Conservation (phyloP, 2,888 invertebrate genomes). For the Machimus atricapillus region DNA sequence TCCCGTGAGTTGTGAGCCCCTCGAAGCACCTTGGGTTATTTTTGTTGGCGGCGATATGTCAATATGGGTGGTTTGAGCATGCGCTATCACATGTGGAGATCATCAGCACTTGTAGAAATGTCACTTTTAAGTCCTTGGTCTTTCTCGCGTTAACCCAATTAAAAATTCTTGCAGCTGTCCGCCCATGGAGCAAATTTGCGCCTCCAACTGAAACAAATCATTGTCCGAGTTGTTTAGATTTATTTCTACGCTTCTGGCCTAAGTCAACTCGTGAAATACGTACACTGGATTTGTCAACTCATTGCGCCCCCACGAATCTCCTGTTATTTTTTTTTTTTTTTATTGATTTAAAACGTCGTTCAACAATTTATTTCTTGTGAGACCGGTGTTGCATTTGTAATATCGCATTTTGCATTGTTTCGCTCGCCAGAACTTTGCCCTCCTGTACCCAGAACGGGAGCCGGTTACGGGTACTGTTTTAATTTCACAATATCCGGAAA, state of each 20-base stretch:
- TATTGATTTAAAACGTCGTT: not conserved
- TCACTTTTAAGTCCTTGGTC: not conserved
- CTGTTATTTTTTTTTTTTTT: not conserved
- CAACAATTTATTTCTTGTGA: not conserved
- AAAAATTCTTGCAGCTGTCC: not conserved
- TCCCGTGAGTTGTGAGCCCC: not conserved
- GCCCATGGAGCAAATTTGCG: not conserved
- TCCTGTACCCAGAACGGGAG: no score
- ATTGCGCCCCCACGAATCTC: not conserved
- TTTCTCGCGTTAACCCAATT: not conserved
- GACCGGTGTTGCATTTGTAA: not conserved
- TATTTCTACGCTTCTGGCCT: not conserved
- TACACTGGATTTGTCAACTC: not conserved
- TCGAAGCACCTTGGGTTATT: conserved; percentile 25
- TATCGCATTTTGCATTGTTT: not conserved
- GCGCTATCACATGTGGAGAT: conserved; percentile 1
- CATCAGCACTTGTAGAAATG: not conserved
- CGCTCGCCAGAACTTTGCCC: not conserved
- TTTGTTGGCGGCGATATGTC: not conserved
- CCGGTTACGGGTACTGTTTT: no score
- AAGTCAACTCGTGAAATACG: not conserved
- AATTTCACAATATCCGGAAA: not conserved
- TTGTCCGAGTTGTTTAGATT: not conserved
- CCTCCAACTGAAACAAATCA: not conserved
- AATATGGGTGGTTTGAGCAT: conserved; percentile 27